phyloP scores from a whole-genome alignment of 2,888 invertebrate species.

The Mantis religiosa region DNA sequence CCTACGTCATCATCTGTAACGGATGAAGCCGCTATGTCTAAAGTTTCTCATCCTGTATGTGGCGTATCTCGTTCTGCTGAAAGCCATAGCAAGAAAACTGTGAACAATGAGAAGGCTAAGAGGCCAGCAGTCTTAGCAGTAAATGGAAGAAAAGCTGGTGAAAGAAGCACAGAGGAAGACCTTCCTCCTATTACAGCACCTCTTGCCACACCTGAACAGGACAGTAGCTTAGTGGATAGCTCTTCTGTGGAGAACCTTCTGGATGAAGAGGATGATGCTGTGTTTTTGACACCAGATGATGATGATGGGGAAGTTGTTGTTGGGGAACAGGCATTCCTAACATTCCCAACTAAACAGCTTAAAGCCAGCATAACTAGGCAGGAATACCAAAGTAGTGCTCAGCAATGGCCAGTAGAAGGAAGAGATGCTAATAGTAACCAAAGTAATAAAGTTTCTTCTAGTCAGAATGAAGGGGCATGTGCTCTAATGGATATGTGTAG shows the following conservation, averaged over 20 bases:
- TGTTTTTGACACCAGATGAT: slow-evolving; percentile 22
- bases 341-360: not conserved
- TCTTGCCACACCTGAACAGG: slow-evolving; percentile 59
- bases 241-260: slow-evolving; percentile 52
- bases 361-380: not conserved
- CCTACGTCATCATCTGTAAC: not conserved
- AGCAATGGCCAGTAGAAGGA: slow-evolving; percentile 13
- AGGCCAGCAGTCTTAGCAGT: slow-evolving; percentile 16
- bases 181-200: slow-evolving; percentile 44
- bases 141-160: not conserved
- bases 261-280: slow-evolving; percentile 27
- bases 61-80: not conserved
- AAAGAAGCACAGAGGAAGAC: not conserved
- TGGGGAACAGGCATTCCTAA: not conserved
- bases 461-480: not conserved
- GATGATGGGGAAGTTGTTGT: not conserved
- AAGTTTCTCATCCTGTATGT: not conserved
- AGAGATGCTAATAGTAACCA: not conserved
- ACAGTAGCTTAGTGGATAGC: slow-evolving; percentile 54
- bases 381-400: slow-evolving; percentile 9
- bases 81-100: not conserved
- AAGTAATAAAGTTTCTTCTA: slow-evolving; percentile 6
- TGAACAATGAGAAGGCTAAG: not conserved
- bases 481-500: not conserved
- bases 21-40: not conserved